Percentiles rank a stretch among this genome's conserved stretches.
Evolutionary conservation across 2,797 vertebrate genomes (phyloP).

Genomic region (Bovichtus variegatus): DNA sequence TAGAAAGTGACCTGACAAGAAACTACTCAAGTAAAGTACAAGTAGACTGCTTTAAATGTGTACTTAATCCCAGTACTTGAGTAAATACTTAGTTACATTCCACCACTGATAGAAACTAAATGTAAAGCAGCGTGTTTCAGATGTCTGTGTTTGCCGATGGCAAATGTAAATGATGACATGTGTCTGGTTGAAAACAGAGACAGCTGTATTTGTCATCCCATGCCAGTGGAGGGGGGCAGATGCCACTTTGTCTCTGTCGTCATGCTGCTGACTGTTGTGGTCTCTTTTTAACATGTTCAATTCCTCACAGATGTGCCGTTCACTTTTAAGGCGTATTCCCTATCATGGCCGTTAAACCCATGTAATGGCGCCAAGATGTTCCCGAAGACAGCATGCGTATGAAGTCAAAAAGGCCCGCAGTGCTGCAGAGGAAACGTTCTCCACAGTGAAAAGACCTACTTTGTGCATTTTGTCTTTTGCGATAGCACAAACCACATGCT

Average conservation of each 20-base stretch:
- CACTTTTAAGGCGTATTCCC: constrained; percentile 83
- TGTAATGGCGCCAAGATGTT: constrained; percentile 83
- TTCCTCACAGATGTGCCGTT: constrained; percentile 83
- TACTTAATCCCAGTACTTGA: too few relatives aligned
- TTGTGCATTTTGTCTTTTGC: constrained; percentile 34
- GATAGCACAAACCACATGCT: constrained; percentile 49
- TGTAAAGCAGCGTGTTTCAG: constrained; percentile 13
- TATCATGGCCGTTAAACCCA: constrained; percentile 80
- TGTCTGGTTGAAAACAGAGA: constrained; percentile 27
- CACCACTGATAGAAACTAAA: background rate
- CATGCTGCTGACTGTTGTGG: constrained; percentile 81
- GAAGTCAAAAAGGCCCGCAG: constrained; percentile 51
- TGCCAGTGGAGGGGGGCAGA: constrained; percentile 40
- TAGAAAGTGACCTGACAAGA: too few relatives aligned
- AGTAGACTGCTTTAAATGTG: too few relatives aligned
- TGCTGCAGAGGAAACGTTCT: constrained; percentile 40
- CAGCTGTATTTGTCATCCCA: constrained; percentile 57
- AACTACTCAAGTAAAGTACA: too few relatives aligned
- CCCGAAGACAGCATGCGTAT: constrained; percentile 62
- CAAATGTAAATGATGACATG: constrained; percentile 50
- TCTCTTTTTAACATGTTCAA: constrained; percentile 77
- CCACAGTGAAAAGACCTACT: constrained; percentile 34
- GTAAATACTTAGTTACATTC: too few relatives aligned
- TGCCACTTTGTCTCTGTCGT: constrained; percentile 75
- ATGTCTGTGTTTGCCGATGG: constrained; percentile 18